A percentile compares a stretch with the other conserved stretches of the same genome.
phyloP scores from a whole-genome alignment of 2,113 vertebrate genomes.

The Nanger granti region DNA sequence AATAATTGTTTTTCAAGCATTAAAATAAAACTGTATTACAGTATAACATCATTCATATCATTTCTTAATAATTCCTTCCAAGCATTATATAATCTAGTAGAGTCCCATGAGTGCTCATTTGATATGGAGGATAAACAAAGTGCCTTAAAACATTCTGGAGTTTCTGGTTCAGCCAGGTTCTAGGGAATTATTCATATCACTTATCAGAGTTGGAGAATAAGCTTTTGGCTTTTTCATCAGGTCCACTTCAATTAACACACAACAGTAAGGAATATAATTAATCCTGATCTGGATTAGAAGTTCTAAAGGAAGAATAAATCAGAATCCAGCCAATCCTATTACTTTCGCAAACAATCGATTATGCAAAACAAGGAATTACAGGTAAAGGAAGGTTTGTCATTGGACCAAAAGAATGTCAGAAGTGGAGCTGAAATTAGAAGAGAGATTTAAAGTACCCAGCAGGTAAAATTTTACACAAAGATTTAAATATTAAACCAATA shows the following conservation, averaged over 20 bases:
- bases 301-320: conserved; percentile 55
- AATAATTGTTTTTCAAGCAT: neutral
- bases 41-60: neutral
- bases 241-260: conserved; percentile 15
- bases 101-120: neutral
- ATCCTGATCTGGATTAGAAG: conserved; percentile 32
- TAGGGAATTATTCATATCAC: conserved; percentile 33
- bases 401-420: neutral
- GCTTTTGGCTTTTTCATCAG: conserved; percentile 40
- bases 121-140: neutral
- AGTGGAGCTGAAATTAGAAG: neutral
- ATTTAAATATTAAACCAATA: neutral
- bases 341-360: conserved; percentile 38
- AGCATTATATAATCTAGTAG: neutral
- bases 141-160: neutral
- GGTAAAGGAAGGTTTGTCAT: neutral
- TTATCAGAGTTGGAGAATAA: neutral
- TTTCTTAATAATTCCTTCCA: conserved; percentile 15
- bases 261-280: conserved; percentile 11
- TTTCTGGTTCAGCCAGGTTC: neutral
- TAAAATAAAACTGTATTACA: neutral
- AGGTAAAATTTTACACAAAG: conserved; percentile 21
- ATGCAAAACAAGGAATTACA: conserved; percentile 39
- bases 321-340: conserved; percentile 27
- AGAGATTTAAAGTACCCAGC: conserved; percentile 40